Conservation (phyloP, 2,888 invertebrate species). For the Synanthedon tipuliformis region DNA sequence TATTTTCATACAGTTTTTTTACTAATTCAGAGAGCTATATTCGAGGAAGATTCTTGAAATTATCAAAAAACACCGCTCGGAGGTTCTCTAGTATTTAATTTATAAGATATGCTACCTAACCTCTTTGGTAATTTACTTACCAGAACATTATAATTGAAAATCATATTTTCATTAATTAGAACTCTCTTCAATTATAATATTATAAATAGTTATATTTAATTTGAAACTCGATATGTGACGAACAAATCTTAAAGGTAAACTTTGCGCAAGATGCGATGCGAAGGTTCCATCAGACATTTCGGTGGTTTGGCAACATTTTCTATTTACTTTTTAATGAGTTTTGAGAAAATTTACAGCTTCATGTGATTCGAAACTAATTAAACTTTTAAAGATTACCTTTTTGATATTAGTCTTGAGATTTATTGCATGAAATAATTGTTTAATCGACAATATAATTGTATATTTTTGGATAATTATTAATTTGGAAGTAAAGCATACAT, state of each 20-base stretch:
- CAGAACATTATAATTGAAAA: too few relatives aligned
- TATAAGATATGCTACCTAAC: too few relatives aligned
- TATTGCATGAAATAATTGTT: too few relatives aligned
- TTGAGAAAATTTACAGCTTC: conserved; percentile 38
- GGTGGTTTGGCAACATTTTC: conserved; percentile 51
- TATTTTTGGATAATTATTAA: not conserved
- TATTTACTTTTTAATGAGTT: conserved; percentile 66
- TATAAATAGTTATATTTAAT: not conserved
- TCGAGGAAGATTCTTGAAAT: too few relatives aligned
- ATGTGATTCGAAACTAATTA: conserved; percentile 62
- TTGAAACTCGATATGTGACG: not conserved
- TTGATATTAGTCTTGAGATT: not conserved
- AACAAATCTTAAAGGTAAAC: conserved; percentile 5
- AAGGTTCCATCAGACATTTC: conserved; percentile 23
- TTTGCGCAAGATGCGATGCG: conserved; percentile 4
- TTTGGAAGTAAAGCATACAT: not conserved
- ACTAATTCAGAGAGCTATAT: too few relatives aligned
- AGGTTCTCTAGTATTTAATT: too few relatives aligned
- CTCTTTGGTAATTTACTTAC: too few relatives aligned
- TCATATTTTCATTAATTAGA: too few relatives aligned
- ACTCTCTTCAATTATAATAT: too few relatives aligned
- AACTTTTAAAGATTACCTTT: conserved; percentile 34
- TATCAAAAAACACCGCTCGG: too few relatives aligned
- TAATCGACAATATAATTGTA: not conserved
- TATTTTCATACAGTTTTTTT: too few relatives aligned